Evolutionary conservation across 2,113 vertebrate species (phyloP), one percentile per base, ranked within the genome.

Genomic region (Ondatra zibethicus): DNA sequence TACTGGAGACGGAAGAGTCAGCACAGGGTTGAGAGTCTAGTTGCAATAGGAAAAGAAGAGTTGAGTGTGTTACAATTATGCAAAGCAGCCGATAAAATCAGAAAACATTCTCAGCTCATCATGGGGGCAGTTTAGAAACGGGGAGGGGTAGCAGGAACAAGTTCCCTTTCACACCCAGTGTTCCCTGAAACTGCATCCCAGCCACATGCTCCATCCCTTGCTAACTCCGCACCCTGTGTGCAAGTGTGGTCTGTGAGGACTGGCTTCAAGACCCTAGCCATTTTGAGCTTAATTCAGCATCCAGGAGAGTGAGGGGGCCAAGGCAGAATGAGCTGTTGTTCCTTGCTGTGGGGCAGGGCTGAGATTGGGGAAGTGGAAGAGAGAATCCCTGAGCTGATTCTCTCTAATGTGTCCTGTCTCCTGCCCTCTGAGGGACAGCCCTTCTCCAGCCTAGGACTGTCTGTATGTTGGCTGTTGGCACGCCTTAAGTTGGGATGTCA

Each of bases 31-130:
- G 45, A 42, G 25, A 72, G 63, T 77, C 16, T 61, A 92, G 65
- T 85, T 75, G 21, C 55, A 84, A 63, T 5, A 33, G 6, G 25
- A 5, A 23, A 45, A 31, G 2, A 31, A 31, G 4, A 7, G 13
- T 14, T 16, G 5, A 42, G 21, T n/a, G 36, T 77, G 36, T 77
- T 88, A 55, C 21, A 82, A 73, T 63, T 72, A 45, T 63, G 61
- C 55, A 78, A 95, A 97, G 88, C 86, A 86, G 80, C 45, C 81
- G 68, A 25, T 4, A 88, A 80, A 93, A 77, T 12, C 47, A 42
- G 73, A 47, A 84, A 77, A 86, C 87, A 55, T 7, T 61, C 21
- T 88, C 11, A 2, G 36, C 65, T 27, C 94, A 39, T 58, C 72
- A 27, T 5, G 11, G 82, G 58, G 92, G 80, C 50, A 25, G 39